Base-by-base conservation (phyloP, 2,888 invertebrate species). In the Tryphoninae sp. region DNA sequence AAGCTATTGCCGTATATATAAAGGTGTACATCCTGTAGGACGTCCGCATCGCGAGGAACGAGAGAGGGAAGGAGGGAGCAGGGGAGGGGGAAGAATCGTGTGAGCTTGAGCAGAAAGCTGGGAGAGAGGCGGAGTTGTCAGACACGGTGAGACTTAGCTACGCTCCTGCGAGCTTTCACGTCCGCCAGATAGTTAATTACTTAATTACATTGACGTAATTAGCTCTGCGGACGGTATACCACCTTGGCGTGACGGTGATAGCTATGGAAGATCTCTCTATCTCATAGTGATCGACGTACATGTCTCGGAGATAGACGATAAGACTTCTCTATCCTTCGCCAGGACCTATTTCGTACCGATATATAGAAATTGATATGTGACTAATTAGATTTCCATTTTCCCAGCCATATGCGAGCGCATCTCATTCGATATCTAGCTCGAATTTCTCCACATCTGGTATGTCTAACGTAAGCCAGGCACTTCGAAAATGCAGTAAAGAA, bases 141-240 rank as follows among this genome's bases (percentile, higher is more conserved):
- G 62, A 69, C 69, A 59, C 53, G 22, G 13, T 33, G 61, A 58
- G 73, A 73, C 82, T 76, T 73, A 69, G 79, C 79, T 68, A 49
- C 58, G 75, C 83, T 85, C 84, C 73, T 80, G 68, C 82, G 84
- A 51, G 77, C 62, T 81, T 55, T 82, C 84, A 83, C 75, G 86
- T 80, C 74, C 77, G 81, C 68, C 85, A 82, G 86, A 86, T 87
- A 86, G 87, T 88, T 89, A 89, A 89, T 90, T 88, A 88, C 89
- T 89, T 89, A 90, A 89, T 89, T 89, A 90, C 88, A 83, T 85
- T 84, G 83, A 76, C 80, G 87, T 89, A 89, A 90, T 89, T 89
- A 89, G 88, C 84, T 87, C 80, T 58, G 7, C 33, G 67, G 81
- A 68, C 74, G 76, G 62, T 42, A 62, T 42, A 68, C 61, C 49